Base-by-base conservation (phyloP, 2,113 vertebrate genomes). In the Camelus dromedarius region DNA sequence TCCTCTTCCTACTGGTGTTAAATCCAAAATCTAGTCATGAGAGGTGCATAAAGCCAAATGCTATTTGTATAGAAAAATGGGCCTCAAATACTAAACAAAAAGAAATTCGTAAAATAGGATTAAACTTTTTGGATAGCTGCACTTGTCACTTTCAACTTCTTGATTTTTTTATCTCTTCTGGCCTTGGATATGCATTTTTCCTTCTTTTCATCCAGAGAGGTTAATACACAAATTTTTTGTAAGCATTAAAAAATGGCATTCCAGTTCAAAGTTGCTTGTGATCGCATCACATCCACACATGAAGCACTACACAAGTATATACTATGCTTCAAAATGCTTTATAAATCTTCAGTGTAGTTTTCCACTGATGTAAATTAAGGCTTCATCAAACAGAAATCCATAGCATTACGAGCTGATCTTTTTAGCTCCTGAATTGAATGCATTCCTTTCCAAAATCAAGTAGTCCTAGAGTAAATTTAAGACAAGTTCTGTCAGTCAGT, bases 341-440 rank as follows among this genome's bases (percentile, higher is more conserved):
- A 62, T 42, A 96, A 58, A 94, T 97, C 94, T 98, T 98, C 97
- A 97, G 92, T 97, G 93, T 92, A 97, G 97, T 96, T 97, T 97
- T 96, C 95, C 95, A 97, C 90, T 92, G 91, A 96, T 93, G 97
- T 98, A 98, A 98, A 98, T 98, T 99, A 99, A 98, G 98, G 98
- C 98, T 98, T 99, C 94, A 98, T 98, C 97, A 97, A 96, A 97
- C 72, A 97, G 91, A 98, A 98, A 98, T 97, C 97, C 94, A 97
- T 92, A 97, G 96, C 98, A 98, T 96, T 95, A 97, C 82, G 85
- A 97, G n/a, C n/a, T 91, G 48, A 95, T 76, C 97, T 97, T 95
- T 96, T 93, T 93, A 98, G 97, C 19, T 98, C 97, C 90, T 93
- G 93, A 98, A 96, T 96, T 97, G 98, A 91, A 86, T 93, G 96